These are phyloP conservation scores for Aplocera efformata DNA, from an alignment of 2,888 invertebrate genomes.

Conservation along the genomic window DNA sequence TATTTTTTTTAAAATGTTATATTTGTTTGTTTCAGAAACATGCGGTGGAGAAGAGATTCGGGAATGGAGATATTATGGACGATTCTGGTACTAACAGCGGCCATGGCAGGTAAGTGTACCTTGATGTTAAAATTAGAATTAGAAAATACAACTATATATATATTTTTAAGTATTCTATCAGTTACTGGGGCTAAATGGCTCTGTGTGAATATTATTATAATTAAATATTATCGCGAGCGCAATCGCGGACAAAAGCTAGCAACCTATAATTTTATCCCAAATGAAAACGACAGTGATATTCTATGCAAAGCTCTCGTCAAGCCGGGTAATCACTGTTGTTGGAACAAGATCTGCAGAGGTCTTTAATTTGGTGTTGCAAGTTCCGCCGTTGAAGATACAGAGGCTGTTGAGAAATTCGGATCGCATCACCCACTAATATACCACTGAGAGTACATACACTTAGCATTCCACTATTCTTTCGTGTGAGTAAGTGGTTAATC, in stretches of 20 bases:
- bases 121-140: not conserved
- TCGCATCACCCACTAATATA: not conserved
- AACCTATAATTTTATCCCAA: constrained; percentile 4
- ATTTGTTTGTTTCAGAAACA: constrained; percentile 43
- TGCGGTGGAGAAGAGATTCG: constrained; percentile 55
- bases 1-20: not conserved
- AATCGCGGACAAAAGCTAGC: no score
- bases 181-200: no score
- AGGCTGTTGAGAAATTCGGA: constrained; percentile 7
- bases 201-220: no score
- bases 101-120: constrained; percentile 47
- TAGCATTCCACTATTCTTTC: no score
- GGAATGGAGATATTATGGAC: constrained; percentile 42
- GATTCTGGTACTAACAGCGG: constrained; percentile 34
- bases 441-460: no score
- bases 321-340: constrained; percentile 10
- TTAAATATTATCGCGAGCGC: no score
- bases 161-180: no score
- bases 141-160: no score
- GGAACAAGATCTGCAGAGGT: constrained; percentile 10
- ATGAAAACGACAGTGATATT: constrained; percentile 10
- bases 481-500: no score
- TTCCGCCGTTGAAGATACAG: constrained; percentile 16
- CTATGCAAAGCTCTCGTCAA: constrained; percentile 3
- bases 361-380: constrained; percentile 23